These are phyloP conservation scores for Hypsopygia costalis DNA, from an alignment of 2,888 invertebrate genomes.

Conservation along the genomic window DNA sequence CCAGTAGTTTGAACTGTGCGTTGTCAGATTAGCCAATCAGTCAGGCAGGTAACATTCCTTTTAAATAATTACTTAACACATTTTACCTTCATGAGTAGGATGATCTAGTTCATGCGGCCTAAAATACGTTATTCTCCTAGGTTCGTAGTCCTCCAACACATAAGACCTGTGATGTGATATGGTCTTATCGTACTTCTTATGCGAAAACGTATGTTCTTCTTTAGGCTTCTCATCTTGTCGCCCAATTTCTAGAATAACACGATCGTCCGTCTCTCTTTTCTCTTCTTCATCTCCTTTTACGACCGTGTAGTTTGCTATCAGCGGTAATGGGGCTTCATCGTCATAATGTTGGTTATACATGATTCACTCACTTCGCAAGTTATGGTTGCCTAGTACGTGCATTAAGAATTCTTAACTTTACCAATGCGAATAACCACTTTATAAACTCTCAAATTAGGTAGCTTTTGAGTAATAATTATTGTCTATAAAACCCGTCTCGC, in stretches of 20 bases:
- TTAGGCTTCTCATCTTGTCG: slow-evolving; percentile 65
- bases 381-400: not conserved
- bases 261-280: slow-evolving; percentile 57
- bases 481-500: slow-evolving; percentile 31
- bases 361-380: not conserved
- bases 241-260: slow-evolving; percentile 75
- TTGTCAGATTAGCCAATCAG: no score
- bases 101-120: slow-evolving; percentile 61
- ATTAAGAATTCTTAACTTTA: not conserved
- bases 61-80: no score
- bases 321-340: slow-evolving; percentile 59
- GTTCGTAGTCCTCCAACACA: slow-evolving; percentile 68
- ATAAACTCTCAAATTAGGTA: no score
- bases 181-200: slow-evolving; percentile 76
- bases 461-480: not conserved
- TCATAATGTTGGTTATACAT: slow-evolving; percentile 65
- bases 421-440: not conserved
- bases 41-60: no score
- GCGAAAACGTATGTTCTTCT: slow-evolving; percentile 70
- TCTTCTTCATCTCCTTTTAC: slow-evolving; percentile 57
- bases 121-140: slow-evolving; percentile 52
- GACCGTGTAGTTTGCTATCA: slow-evolving; percentile 62
- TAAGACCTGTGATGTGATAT: slow-evolving; percentile 72
- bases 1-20: no score
- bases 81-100: slow-evolving; percentile 50